phyloP scores from a whole-genome alignment of 2,113 vertebrate species.

The Morone saxatilis region DNA sequence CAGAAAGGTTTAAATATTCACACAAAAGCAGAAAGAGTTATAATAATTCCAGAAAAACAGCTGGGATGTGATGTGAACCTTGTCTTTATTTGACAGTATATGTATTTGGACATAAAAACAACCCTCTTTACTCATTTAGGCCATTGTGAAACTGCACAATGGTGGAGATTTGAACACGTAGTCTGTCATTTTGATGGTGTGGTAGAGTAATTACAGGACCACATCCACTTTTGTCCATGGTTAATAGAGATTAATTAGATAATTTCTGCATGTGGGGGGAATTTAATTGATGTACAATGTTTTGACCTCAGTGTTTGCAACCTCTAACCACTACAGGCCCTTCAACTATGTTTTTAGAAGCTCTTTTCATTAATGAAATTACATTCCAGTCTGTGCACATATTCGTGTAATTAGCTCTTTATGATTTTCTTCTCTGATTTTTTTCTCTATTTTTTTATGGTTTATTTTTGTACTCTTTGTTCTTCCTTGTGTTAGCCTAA shows the following conservation, averaged over 20 bases:
- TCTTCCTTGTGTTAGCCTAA: neutral
- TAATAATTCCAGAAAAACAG: neutral
- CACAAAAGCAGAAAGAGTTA: neutral
- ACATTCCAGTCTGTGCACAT: neutral
- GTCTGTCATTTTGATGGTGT: conserved; percentile 27
- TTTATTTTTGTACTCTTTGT: neutral
- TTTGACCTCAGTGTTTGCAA: conserved; percentile 55
- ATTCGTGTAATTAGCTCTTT: neutral
- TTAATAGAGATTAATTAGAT: conserved; percentile 70
- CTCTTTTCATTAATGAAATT: conserved; percentile 38
- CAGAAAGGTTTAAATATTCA: neutral
- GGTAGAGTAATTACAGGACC: conserved; percentile 49
- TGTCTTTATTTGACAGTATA: neutral
- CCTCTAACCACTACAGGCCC: conserved; percentile 31
- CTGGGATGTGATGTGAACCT: too few species aligned
- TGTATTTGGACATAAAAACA: conserved; percentile 2
- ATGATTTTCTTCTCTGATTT: neutral
- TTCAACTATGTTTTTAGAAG: conserved; percentile 36
- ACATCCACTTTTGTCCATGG: conserved; percentile 33
- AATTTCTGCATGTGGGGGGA: conserved; percentile 37
- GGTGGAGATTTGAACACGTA: neutral
- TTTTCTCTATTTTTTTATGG: conserved; percentile 1
- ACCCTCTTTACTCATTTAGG: neutral
- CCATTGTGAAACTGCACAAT: conserved; percentile 19
- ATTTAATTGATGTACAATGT: conserved; percentile 54